Conservation (phyloP, 2,797 vertebrate species). For the Taenioides sp. region DNA sequence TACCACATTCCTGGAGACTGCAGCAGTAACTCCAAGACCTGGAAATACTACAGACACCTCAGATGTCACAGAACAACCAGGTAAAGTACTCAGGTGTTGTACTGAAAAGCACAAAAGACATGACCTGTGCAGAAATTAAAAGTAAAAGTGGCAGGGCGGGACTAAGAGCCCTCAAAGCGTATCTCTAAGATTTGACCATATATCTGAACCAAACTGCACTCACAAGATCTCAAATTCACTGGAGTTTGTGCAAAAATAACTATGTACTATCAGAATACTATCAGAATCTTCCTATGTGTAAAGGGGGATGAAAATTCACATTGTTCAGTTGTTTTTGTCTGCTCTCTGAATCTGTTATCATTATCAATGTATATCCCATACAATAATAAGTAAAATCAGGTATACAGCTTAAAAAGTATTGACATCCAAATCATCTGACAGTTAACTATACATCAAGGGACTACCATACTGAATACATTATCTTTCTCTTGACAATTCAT, state of each 20-base stretch:
- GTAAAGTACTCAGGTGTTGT: slow-evolving; percentile 21
- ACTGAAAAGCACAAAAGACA: background rate
- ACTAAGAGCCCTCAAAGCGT: background rate
- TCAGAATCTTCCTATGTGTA: no score
- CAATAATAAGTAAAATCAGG: background rate
- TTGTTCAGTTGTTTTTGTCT: background rate
- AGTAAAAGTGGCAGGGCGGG: background rate
- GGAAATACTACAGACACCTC: fast-evolving
- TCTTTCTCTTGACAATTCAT: slow-evolving; percentile 7
- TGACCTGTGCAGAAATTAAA: background rate
- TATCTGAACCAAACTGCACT: background rate
- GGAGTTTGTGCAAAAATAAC: background rate
- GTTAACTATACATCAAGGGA: background rate
- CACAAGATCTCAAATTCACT: background rate
- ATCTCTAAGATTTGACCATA: background rate
- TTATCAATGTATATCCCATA: background rate
- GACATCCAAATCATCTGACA: background rate
- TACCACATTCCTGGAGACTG: background rate
- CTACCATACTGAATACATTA: background rate
- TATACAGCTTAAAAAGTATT: background rate
- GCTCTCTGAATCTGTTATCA: background rate
- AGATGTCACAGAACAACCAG: background rate
- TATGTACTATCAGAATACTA: background rate
- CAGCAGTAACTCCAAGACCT: background rate
- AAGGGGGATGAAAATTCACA: no score